Percentiles rank a stretch among this genome's conserved stretches.
Evolutionary conservation across 2,888 invertebrate species (phyloP).

Genomic region (Phrixothrix hirtus): DNA sequence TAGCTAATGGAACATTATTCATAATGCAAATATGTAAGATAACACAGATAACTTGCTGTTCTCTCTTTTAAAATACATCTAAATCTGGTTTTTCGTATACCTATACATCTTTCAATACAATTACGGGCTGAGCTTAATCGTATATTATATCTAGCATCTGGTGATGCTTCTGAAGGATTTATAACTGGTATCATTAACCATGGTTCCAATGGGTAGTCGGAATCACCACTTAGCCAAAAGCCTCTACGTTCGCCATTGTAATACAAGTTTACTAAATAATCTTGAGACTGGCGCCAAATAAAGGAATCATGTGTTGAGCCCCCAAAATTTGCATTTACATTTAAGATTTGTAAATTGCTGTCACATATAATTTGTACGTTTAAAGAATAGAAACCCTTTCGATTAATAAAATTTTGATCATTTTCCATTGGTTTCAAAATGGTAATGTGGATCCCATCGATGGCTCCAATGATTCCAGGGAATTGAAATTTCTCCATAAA

Average conservation of each 20-base stretch:
- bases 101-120: constrained; percentile 24
- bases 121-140: constrained; percentile 15
- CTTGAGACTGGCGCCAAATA: constrained; percentile 3
- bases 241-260: constrained; percentile 5
- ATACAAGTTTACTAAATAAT: background rate
- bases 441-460: constrained; percentile 5
- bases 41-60: constrained; percentile 13
- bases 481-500: constrained; percentile 1
- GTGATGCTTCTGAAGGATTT: constrained; percentile 12
- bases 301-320: constrained; percentile 5
- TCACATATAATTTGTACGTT: constrained; percentile 9
- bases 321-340: constrained; percentile 5
- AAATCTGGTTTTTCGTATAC: constrained; percentile 23
- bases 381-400: constrained; percentile 4
- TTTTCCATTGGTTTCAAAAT: constrained; percentile 2
- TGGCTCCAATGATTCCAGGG: constrained; percentile 1
- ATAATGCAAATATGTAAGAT: too few relatives aligned
- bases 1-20: too few relatives aligned
- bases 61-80: constrained; percentile 21
- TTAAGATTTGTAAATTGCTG: constrained; percentile 1
- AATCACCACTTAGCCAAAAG: constrained; percentile 24
- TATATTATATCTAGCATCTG: constrained; percentile 18
- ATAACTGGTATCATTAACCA: constrained; percentile 25
- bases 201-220: constrained; percentile 27
- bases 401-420: constrained; percentile 2